Percentiles rank a stretch among this genome's conserved stretches.
Evolutionary conservation across 2,797 vertebrate genomes (phyloP).

Genomic region (Chrosomus eos): DNA sequence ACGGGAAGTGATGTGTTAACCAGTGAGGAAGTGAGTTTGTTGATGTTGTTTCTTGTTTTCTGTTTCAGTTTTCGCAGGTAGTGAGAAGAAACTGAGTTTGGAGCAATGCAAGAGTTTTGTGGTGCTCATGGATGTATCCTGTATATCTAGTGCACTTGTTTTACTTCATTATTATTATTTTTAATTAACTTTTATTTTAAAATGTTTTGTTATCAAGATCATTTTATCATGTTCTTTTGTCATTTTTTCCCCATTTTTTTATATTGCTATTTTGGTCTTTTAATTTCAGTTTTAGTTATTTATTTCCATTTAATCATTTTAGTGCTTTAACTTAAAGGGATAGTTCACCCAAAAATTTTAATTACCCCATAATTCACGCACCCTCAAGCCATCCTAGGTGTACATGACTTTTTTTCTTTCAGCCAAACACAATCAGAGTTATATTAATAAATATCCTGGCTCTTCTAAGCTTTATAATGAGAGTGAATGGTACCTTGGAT

Average conservation of each 20-base stretch:
- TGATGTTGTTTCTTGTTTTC: not conserved
- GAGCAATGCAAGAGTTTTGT: constrained; percentile 81
- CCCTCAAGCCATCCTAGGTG: not conserved
- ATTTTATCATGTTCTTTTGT: not conserved
- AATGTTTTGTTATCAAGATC: not conserved
- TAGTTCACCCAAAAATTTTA: not conserved
- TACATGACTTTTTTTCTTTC: not conserved
- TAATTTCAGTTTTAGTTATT: not conserved
- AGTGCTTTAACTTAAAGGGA: not conserved
- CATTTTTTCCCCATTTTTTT: not conserved
- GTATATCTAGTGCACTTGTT: constrained; percentile 1
- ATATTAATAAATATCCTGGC: not conserved
- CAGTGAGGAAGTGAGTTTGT: not conserved
- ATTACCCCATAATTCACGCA: too few relatives aligned
- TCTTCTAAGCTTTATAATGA: not conserved
- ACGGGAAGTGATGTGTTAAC: not conserved
- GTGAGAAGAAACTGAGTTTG: constrained; percentile 70
- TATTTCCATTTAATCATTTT: not conserved
- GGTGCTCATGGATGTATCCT: constrained; percentile 83
- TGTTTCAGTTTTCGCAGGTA: constrained; percentile 72
- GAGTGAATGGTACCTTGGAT: not conserved
- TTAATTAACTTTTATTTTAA: not conserved
- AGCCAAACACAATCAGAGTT: not conserved
- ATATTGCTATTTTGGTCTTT: not conserved
- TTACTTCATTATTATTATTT: not conserved